phyloP scores from a whole-genome alignment of 1,140 invertebrate genomes.

The Dinoponera quadriceps region DNA sequence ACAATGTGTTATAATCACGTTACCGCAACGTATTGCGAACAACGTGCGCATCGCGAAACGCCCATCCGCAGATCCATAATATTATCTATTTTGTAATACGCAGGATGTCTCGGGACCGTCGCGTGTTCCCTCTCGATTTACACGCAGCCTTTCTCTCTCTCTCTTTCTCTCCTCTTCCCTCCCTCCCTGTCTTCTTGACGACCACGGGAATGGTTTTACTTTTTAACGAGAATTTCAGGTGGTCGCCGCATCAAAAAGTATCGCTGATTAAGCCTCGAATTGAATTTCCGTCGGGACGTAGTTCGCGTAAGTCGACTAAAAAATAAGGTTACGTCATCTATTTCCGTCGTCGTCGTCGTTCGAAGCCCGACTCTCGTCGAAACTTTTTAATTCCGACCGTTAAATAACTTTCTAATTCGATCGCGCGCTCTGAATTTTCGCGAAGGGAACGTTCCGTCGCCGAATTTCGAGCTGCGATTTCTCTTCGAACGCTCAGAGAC shows the following conservation, averaged over 20 bases:
- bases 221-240: background rate
- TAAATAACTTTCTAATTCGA: constrained; percentile 28
- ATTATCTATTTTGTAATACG: constrained; percentile 42
- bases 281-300: background rate
- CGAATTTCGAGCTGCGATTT: too few species aligned
- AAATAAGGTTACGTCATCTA: constrained; percentile 18
- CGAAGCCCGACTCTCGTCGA: background rate
- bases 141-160: background rate
- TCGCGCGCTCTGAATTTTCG: background rate
- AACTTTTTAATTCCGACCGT: constrained; percentile 29
- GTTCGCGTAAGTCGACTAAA: constrained; percentile 5
- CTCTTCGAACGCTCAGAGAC: too few species aligned
- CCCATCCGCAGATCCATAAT: constrained; percentile 19
- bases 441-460: background rate
- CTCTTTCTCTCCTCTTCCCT: background rate
- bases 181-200: background rate
- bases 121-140: constrained; percentile 4
- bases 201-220: background rate
- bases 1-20: constrained; percentile 57
- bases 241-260: background rate
- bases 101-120: background rate
- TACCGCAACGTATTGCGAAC: constrained; percentile 44
- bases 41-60: constrained; percentile 35
- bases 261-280: constrained; percentile 15
- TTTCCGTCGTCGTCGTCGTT: background rate